These are phyloP conservation scores for Oconnorella tubifera DNA, from an alignment of 2,888 invertebrate genomes.

Conservation along the genomic window DNA sequence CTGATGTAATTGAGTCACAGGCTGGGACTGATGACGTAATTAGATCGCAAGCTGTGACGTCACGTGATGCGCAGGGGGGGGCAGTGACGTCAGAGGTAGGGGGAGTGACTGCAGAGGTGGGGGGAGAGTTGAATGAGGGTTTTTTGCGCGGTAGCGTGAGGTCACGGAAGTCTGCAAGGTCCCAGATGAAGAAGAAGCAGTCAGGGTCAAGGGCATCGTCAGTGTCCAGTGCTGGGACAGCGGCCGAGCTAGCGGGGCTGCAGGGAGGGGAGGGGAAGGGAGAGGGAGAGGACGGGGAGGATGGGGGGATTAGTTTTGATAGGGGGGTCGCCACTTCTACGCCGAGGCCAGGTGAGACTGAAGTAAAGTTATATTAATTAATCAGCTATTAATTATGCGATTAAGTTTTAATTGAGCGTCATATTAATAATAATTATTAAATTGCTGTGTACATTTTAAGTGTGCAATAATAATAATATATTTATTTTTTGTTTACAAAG, in stretches of 20 bases:
- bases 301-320: neutral
- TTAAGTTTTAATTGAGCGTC: too few species aligned
- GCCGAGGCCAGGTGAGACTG: neutral
- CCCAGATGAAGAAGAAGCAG: neutral
- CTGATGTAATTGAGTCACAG: too few species aligned
- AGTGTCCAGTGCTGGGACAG: neutral
- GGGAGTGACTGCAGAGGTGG: too few species aligned
- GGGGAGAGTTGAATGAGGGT: neutral
- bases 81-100: neutral
- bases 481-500: too few species aligned
- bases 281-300: neutral
- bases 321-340: conserved; percentile 2
- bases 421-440: too few species aligned
- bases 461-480: too few species aligned
- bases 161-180: neutral
- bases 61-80: neutral
- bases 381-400: too few species aligned
- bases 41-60: neutral
- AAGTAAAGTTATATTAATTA: too few species aligned
- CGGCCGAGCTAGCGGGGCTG: neutral
- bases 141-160: neutral
- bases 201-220: conserved; percentile 6
- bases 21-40: neutral
- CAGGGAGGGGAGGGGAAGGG: neutral
- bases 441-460: too few species aligned